phyloP scores from a whole-genome alignment of 2,797 vertebrate genomes.

The Poliocrania exsul region DNA sequence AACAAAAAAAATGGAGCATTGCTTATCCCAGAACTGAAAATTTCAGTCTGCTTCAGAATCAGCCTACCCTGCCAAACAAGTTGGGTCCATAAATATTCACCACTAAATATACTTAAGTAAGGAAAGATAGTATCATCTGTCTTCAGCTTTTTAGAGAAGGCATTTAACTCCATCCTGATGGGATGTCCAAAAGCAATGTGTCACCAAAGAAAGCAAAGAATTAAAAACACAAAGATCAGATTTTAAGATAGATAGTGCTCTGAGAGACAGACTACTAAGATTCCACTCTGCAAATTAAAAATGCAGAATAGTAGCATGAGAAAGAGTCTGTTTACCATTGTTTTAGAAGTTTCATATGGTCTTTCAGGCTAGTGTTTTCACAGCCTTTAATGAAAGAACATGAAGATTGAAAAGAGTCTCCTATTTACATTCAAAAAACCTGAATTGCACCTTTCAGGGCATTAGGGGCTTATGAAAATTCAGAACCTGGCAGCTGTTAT shows the following conservation, averaged over 20 bases:
- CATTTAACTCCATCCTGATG: not conserved
- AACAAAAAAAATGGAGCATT: rapidly evolving
- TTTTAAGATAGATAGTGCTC: not conserved
- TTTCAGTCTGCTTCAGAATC: not conserved
- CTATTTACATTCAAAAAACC: not conserved
- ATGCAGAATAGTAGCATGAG: not conserved
- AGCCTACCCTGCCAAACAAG: not conserved
- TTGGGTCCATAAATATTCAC: not conserved
- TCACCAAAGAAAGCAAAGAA: not conserved
- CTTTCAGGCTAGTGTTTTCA: not conserved
- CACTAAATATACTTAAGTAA: not conserved
- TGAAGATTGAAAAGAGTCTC: not conserved
- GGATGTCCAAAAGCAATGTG: not conserved
- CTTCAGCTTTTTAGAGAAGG: not conserved
- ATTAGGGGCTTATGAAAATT: not conserved
- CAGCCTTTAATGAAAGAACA: not conserved
- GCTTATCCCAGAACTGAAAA: not conserved
- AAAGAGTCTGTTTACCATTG: not conserved
- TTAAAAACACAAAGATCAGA: not conserved
- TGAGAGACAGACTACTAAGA: not conserved
- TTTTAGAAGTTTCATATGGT: not conserved
- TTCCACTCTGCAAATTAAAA: not conserved
- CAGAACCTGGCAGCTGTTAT: not conserved
- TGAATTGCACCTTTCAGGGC: not conserved
- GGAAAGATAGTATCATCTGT: not conserved